phyloP scores from a whole-genome alignment of 2,113 vertebrate genomes.

The Pantherophis guttatus region DNA sequence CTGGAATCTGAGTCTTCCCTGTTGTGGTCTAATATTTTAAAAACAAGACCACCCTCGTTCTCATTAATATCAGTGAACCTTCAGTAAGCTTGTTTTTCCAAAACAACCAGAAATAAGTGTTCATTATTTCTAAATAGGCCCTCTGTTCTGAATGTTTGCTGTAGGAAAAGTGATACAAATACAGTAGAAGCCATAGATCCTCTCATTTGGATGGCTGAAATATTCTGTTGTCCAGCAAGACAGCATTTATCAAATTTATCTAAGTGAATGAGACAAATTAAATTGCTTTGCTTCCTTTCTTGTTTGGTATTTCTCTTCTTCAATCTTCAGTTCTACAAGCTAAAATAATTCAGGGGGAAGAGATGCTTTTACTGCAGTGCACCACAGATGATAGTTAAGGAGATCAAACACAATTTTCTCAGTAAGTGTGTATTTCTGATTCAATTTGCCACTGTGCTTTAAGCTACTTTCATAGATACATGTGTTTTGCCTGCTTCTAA shows the following conservation, averaged over 20 bases:
- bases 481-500: conserved; percentile 21
- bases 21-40: background rate
- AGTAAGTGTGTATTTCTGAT: conserved; percentile 28
- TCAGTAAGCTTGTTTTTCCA: background rate
- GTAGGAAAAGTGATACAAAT: background rate
- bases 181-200: background rate
- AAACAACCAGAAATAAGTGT: background rate
- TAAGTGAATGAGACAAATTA: conserved; percentile 5
- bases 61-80: background rate
- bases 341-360: conserved; percentile 1
- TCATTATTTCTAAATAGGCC: background rate
- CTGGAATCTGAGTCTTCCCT: background rate
- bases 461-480: conserved; percentile 18
- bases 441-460: conserved; percentile 23
- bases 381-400: conserved; percentile 1
- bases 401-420: conserved; percentile 22
- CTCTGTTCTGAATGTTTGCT: background rate
- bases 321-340: background rate
- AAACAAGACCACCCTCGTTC: background rate
- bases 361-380: conserved; percentile 16
- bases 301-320: background rate
- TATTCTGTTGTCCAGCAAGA: background rate
- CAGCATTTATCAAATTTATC: background rate
- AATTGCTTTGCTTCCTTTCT: background rate
- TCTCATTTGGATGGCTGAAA: background rate